Base-by-base conservation (phyloP, 2,113 vertebrate species). In the Recurvirostra avosetta region DNA sequence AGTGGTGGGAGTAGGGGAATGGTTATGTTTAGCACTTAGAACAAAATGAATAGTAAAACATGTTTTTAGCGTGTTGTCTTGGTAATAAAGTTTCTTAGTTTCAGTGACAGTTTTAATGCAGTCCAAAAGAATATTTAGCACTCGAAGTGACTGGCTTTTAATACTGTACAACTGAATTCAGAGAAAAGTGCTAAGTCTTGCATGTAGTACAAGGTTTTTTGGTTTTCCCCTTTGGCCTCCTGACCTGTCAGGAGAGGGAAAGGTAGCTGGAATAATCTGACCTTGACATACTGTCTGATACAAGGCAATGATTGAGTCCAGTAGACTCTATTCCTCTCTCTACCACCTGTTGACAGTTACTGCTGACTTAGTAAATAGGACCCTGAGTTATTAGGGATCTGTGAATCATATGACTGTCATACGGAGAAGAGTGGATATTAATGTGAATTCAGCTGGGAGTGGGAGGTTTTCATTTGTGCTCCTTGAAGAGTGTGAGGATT, bases 1-100 rank as follows among this genome's bases (percentile, higher is more conserved):
- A n/a, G 0, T 1, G 6, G 1, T 20, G 72, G 15, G 12, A 36
- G 11, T 13, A 9, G 12, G 8, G 47, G 11, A 75, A 23, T 6
- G 19, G 16, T 53, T 91, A 25, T 13, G 5, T 79, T n/a, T 76
- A 75, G 14, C 34, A 27, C 7, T 56, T 91, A 7, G 18, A 29
- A 53, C 21, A 58, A 23, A 82, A 73, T 32, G 2, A 81, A 7
- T 77, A 50, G 29, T 30, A 49, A 30, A 25, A 23, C 12, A 13
- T 34, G 27, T 12, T 62, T 84, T 81, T 71, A 72, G 38, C n/a
- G 19, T 74, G n/a, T 70, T 92, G 8, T 79, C 49, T 81, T 49
- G 38, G 30, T 92, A 62, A 40, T 81, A 43, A 67, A 50, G 17
- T 85, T 81, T 67, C 32, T 78, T 77, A 1, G 8, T 88, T 94